Percentiles rank a stretch among this genome's conserved stretches.
Conservation (phyloP, 1,140 invertebrate species). For the Idris sp. region DNA sequence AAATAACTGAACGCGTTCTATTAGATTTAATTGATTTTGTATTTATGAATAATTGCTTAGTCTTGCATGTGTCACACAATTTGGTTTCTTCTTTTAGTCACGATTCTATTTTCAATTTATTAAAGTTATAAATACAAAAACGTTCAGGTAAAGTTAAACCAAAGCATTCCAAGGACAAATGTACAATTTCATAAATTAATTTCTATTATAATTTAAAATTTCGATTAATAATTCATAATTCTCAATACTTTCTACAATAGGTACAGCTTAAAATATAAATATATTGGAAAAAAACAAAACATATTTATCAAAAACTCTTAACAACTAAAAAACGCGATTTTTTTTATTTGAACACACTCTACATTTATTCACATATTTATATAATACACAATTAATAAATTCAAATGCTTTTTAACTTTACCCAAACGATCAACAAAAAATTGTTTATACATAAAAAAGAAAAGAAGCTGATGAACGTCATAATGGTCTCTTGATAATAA, state of each 20-base stretch:
- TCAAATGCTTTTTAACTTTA: conserved; percentile 38
- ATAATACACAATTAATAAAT: conserved; percentile 20
- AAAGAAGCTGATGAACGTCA: too few species aligned
- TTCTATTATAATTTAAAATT: too few species aligned
- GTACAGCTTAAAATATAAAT: too few species aligned
- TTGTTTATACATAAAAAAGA: not conserved
- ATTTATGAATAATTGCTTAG: conserved; percentile 2
- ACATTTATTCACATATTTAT: conserved; percentile 27
- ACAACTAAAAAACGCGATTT: too few species aligned
- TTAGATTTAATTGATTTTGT: not conserved
- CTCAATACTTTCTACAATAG: too few species aligned
- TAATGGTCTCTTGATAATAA: too few species aligned
- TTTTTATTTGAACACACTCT: too few species aligned
- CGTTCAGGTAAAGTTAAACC: not conserved
- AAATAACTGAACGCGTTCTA: too few species aligned
- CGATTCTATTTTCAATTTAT: too few species aligned
- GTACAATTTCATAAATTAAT: too few species aligned
- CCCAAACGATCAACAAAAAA: conserved; percentile 34
- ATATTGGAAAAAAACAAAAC: conserved; percentile 20
- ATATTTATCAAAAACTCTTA: conserved; percentile 7
- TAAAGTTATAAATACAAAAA: too few species aligned
- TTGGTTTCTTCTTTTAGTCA: not conserved
- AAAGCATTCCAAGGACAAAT: not conserved
- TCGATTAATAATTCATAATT: too few species aligned
- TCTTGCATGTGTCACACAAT: not conserved